phyloP scores from a whole-genome alignment of 2,797 vertebrate genomes.

The Amazona ochrocephala region DNA sequence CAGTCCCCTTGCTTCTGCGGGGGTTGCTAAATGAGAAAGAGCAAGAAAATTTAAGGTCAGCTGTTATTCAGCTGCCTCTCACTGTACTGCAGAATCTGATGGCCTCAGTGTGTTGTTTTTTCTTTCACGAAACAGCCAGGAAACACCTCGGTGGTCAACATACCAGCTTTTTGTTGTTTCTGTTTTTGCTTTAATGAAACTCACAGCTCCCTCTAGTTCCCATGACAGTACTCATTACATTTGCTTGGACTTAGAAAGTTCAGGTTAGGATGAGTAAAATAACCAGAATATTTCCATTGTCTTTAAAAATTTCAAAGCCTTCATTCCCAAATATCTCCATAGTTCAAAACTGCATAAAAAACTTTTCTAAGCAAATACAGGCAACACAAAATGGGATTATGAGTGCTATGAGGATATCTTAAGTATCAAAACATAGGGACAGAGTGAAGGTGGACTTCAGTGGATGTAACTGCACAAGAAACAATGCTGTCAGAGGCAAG shows the following conservation, averaged over 20 bases:
- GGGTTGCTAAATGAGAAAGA: background rate
- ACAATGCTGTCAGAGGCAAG: background rate
- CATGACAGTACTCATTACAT: background rate
- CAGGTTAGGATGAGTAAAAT: background rate
- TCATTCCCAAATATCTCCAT: background rate
- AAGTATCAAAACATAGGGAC: background rate
- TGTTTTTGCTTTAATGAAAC: background rate
- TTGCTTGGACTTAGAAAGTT: background rate
- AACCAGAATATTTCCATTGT: background rate
- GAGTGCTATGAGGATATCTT: background rate
- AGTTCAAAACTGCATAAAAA: background rate
- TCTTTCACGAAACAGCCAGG: background rate
- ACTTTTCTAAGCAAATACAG: background rate
- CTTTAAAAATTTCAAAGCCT: background rate
- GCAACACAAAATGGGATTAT: background rate
- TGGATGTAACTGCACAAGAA: background rate
- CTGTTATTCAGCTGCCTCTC: background rate
- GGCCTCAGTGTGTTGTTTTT: accelerated
- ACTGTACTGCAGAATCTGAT: background rate
- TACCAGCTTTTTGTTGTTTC: background rate
- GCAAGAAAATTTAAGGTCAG: background rate
- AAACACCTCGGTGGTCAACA: background rate
- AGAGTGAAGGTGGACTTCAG: background rate
- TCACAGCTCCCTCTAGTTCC: background rate
- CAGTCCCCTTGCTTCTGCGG: background rate